These are phyloP conservation scores for Embidobia sp. DNA, from an alignment of 2,888 invertebrate genomes.

Conservation along the genomic window DNA sequence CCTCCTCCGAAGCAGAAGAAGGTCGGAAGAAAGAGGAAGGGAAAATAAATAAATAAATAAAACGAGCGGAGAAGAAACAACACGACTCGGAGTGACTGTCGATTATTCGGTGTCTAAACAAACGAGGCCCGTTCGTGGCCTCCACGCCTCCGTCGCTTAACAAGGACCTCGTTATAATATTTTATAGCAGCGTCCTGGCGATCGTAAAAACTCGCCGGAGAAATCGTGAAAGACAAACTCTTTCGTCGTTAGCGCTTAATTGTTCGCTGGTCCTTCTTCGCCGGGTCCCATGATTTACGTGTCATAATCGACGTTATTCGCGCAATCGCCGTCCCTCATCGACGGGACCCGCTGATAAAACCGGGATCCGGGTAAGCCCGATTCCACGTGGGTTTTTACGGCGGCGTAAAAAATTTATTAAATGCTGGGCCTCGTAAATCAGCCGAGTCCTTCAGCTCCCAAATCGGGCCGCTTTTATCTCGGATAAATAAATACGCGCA, in stretches of 20 bases:
- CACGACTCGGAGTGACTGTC: slow-evolving; percentile 73
- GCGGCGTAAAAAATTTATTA: slow-evolving; percentile 37
- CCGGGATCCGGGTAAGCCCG: background rate
- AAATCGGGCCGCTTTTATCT: slow-evolving; percentile 18
- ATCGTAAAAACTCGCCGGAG: slow-evolving; percentile 54
- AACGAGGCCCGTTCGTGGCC: slow-evolving; percentile 74
- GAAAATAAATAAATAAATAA: slow-evolving; percentile 50
- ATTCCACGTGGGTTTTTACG: slow-evolving; percentile 21
- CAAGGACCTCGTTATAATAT: slow-evolving; percentile 81
- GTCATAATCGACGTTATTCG: slow-evolving; percentile 52
- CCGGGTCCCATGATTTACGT: slow-evolving; percentile 28
- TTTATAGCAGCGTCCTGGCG: slow-evolving; percentile 73
- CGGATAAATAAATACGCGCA: slow-evolving; percentile 33
- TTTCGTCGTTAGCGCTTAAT: slow-evolving; percentile 59
- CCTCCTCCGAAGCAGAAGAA: slow-evolving; percentile 41
- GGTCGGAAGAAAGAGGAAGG: slow-evolving; percentile 53
- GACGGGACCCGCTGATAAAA: slow-evolving; percentile 9
- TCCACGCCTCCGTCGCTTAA: slow-evolving; percentile 74
- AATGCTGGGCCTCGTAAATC: slow-evolving; percentile 31
- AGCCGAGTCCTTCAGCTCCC: slow-evolving; percentile 10
- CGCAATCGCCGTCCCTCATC: slow-evolving; percentile 32
- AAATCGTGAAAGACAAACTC: slow-evolving; percentile 44
- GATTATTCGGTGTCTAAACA: slow-evolving; percentile 81
- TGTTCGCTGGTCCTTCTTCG: slow-evolving; percentile 41
- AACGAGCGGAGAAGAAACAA: slow-evolving; percentile 51